Base-by-base conservation (phyloP, 2,888 invertebrate species). In the Brachypalpus laphriformis region DNA sequence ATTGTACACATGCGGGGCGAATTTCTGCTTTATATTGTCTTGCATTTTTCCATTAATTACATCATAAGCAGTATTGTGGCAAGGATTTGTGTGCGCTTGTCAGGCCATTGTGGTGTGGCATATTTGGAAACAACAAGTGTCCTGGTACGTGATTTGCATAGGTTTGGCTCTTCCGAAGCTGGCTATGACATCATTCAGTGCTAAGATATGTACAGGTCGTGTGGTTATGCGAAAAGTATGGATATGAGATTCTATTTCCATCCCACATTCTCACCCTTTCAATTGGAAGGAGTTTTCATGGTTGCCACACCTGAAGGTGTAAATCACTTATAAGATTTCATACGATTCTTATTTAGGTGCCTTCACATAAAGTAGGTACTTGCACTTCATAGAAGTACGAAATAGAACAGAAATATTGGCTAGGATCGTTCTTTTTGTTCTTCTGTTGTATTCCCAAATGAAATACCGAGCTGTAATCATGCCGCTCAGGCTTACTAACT, bases 1-100 rank as follows among this genome's bases (percentile, higher is more conserved):
- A 16, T 31, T 71, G 75, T 76, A 75, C 75, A 85, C 61, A 85
- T 66, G 71, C 75, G 75, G 49, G 65, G 8, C 61, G 66, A 37
- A 18, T 40, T 77, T 25, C 0, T 34, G 20, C 18, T 31, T 11
- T 9, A 8, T 47, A 34, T 40, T 61, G 72, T 51, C 40, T 65
- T 31, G 40, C 45, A 47, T 66, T 66, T 75, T 56, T 20, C 25
- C 28, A 56, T 40, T 68, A 76, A 66, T 66, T 68, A 47, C 68
- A 49, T 70, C 68, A 70, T 37, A 70, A 70, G 45, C 59, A 20
- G 2, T 59, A 57, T 57, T 47, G 74, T 22, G 40, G 28, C 40
- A 11, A 7, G 49, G 34, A 56, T 57, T 37, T 47, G 45, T 16
- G 40, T 25, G 22, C 8, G 31, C n/a, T 47, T 40, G 65, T 40